phyloP scores from a whole-genome alignment of 2,888 invertebrate genomes.

The Ormyrus thymus region DNA sequence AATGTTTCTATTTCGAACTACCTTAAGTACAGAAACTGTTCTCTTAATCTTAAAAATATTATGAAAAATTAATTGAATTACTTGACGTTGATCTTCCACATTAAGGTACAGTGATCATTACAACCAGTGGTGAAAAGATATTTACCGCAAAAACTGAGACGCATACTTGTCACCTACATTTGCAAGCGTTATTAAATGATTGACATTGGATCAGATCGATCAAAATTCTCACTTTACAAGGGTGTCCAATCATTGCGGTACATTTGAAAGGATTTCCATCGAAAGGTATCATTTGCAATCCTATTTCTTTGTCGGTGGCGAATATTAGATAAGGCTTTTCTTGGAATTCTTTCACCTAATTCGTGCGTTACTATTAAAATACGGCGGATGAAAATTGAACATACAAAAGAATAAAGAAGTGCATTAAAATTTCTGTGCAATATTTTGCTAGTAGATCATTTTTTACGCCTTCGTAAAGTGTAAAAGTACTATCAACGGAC shows the following conservation, averaged over 20 bases:
- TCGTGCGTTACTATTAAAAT: too few relatives aligned
- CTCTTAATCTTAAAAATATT: too few relatives aligned
- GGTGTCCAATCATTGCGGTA: slow-evolving; percentile 81
- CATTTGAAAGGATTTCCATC: slow-evolving; percentile 86
- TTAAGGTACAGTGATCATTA: slow-evolving; percentile 76
- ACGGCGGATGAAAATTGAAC: too few relatives aligned
- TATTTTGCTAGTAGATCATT: too few relatives aligned
- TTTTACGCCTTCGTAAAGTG: too few relatives aligned
- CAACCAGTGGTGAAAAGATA: slow-evolving; percentile 78
- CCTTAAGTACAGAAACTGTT: too few relatives aligned
- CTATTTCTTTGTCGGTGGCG: slow-evolving; percentile 80
- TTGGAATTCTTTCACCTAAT: too few relatives aligned
- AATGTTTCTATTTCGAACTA: too few relatives aligned
- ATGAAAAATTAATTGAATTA: slow-evolving; percentile 66
- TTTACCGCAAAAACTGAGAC: slow-evolving; percentile 75
- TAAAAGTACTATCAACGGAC: too few relatives aligned
- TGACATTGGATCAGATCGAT: not conserved
- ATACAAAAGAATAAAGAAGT: too few relatives aligned
- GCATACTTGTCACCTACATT: slow-evolving; percentile 71
- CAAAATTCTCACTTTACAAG: slow-evolving; percentile 76
- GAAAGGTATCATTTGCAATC: slow-evolving; percentile 82
- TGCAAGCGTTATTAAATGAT: not conserved
- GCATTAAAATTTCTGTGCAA: too few relatives aligned
- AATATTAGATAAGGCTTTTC: slow-evolving; percentile 78
- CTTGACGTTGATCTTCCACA: slow-evolving; percentile 79